phyloP scores from a whole-genome alignment of 2,888 invertebrate genomes.

The Melipona beecheii region DNA sequence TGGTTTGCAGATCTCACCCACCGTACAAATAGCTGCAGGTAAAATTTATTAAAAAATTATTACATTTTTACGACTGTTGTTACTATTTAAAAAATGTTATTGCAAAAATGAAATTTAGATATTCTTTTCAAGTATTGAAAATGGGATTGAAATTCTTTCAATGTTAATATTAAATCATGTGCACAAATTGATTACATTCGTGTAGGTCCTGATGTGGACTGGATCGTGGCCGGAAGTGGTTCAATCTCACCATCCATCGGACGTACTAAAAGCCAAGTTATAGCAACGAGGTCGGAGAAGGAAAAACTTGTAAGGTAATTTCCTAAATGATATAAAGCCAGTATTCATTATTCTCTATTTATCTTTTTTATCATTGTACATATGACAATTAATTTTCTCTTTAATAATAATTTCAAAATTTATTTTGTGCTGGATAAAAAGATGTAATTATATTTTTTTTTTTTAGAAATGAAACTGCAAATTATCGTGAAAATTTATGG shows the following conservation, averaged over 20 bases:
- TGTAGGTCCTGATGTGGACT: slow-evolving; percentile 89
- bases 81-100: background rate
- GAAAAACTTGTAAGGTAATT: slow-evolving; percentile 72
- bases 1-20: slow-evolving; percentile 87
- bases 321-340: background rate
- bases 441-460: background rate
- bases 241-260: slow-evolving; percentile 86
- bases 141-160: no score
- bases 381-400: background rate
- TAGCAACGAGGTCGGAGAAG: slow-evolving; percentile 72
- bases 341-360: background rate
- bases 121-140: background rate
- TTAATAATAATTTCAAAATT: background rate
- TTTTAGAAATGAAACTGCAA: slow-evolving; percentile 62
- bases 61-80: no score
- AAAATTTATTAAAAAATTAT: slow-evolving; percentile 22
- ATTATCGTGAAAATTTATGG: slow-evolving; percentile 63
- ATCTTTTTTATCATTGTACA: background rate
- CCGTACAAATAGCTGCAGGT: slow-evolving; percentile 78
- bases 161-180: background rate
- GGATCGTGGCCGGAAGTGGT: slow-evolving; percentile 89
- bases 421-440: background rate
- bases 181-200: slow-evolving; percentile 4
- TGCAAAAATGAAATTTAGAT: background rate
- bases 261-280: slow-evolving; percentile 78